Conservation (phyloP, 2,113 vertebrate genomes). For the Leptodactylus fuscus region DNA sequence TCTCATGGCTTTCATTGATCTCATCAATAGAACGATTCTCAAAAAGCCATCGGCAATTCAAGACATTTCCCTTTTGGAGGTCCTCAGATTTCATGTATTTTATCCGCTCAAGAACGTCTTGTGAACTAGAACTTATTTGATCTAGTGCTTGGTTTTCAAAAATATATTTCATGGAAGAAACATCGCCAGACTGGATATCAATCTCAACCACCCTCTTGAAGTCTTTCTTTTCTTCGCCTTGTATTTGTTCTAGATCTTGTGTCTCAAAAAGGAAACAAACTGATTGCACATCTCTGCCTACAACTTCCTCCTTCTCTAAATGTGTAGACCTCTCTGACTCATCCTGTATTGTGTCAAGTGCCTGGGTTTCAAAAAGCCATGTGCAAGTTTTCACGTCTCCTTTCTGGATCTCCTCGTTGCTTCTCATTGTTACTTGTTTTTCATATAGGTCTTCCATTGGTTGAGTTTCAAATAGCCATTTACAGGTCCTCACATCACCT, state of each 20-base stretch:
- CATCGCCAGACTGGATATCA: constrained; percentile 85
- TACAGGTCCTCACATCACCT: constrained; percentile 89
- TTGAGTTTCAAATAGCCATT: constrained; percentile 93
- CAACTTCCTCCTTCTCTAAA: constrained; percentile 81
- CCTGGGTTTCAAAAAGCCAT: constrained; percentile 90
- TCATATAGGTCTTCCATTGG: constrained; percentile 89
- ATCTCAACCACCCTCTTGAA: constrained; percentile 80
- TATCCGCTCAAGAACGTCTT: constrained; percentile 80
- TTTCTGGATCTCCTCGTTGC: constrained; percentile 76
- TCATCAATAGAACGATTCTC: constrained; percentile 86
- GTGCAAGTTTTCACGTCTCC: constrained; percentile 89
- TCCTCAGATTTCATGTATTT: constrained; percentile 81
- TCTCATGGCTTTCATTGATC: constrained; percentile 74
- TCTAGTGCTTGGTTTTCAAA: constrained; percentile 88
- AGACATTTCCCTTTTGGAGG: constrained; percentile 87
- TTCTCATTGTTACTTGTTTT: constrained; percentile 71
- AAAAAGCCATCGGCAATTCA: constrained; percentile 86
- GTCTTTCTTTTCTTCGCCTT: constrained; percentile 75
- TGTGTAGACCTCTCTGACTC: constrained; percentile 75
- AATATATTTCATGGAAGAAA: constrained; percentile 85
- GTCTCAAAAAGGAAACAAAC: constrained; percentile 89
- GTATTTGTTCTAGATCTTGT: constrained; percentile 83
- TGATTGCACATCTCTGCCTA: constrained; percentile 83
- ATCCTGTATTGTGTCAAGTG: constrained; percentile 82
- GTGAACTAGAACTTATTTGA: constrained; percentile 82